Conservation (phyloP, 2,888 invertebrate species). For the Plusia festucae region DNA sequence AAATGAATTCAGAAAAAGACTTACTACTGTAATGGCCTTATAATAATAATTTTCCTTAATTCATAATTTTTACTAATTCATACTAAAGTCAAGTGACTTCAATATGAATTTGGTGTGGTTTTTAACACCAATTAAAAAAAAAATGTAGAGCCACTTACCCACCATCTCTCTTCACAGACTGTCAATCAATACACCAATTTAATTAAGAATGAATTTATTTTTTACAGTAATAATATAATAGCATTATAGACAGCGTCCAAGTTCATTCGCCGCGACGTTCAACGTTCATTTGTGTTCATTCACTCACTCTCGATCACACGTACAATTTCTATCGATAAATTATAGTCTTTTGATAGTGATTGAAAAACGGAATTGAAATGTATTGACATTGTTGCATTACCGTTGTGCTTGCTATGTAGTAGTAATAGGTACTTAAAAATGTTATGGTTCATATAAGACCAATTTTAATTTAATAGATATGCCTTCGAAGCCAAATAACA, state of each 20-base stretch:
- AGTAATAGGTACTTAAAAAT: background rate
- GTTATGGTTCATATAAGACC: background rate
- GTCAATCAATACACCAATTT: conserved; percentile 58
- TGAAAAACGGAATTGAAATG: conserved; percentile 4
- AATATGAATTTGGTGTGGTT: too few species aligned
- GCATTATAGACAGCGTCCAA: conserved; percentile 36
- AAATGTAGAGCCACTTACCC: conserved; percentile 20
- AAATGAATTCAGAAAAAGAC: too few species aligned
- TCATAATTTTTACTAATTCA: too few species aligned
- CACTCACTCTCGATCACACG: background rate
- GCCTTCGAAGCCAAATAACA: too few species aligned
- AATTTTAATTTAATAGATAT: background rate
- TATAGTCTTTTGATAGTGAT: conserved; percentile 4
- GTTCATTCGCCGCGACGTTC: conserved; percentile 39
- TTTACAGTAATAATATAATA: conserved; percentile 47
- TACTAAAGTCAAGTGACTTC: too few species aligned
- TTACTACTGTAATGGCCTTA: too few species aligned
- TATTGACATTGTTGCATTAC: conserved; percentile 1
- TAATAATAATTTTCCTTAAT: too few species aligned
- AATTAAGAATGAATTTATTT: conserved; percentile 58
- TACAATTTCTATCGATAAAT: conserved; percentile 4
- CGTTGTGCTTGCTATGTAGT: background rate
- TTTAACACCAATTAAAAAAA: too few species aligned
- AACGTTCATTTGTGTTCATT: conserved; percentile 10
- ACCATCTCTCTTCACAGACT: conserved; percentile 31